phyloP scores from a whole-genome alignment of 1,140 invertebrate genomes.

The Drosophila obscura region DNA sequence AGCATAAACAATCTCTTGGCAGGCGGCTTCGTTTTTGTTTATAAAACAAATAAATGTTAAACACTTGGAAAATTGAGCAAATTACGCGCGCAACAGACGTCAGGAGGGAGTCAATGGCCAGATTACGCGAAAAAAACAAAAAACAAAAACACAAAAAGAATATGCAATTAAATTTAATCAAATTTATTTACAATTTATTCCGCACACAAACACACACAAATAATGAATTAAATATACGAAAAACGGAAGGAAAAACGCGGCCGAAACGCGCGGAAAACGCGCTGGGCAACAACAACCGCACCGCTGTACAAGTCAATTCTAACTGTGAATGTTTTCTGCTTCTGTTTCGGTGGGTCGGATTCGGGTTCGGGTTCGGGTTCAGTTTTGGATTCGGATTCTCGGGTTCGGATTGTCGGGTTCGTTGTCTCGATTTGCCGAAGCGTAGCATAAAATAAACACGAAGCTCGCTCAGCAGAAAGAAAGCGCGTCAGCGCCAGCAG shows the following conservation, averaged over 20 bases:
- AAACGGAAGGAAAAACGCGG: slow-evolving; percentile 55
- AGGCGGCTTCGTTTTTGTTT: slow-evolving; percentile 36
- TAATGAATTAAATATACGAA: slow-evolving; percentile 5
- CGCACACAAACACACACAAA: neutral
- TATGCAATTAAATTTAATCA: slow-evolving; percentile 51
- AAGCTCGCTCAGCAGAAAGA: slow-evolving; percentile 56
- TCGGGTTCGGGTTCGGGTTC: slow-evolving; percentile 11
- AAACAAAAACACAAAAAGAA: slow-evolving; percentile 20
- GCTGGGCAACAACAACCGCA: slow-evolving; percentile 54
- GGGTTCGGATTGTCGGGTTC: slow-evolving; percentile 24
- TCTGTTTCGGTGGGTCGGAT: slow-evolving; percentile 58
- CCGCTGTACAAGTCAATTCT: slow-evolving; percentile 71
- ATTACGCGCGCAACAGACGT: slow-evolving; percentile 38
- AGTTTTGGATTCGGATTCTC: neutral
- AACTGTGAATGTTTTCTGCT: slow-evolving; percentile 67
- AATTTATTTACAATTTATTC: slow-evolving; percentile 55
- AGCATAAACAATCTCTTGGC: slow-evolving; percentile 47
- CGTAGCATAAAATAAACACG: slow-evolving; percentile 59
- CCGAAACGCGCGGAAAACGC: slow-evolving; percentile 44
- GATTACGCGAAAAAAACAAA: slow-evolving; percentile 17
- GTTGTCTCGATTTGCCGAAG: slow-evolving; percentile 49
- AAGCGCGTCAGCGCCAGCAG: slow-evolving; percentile 32
- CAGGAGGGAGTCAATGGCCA: slow-evolving; percentile 38
- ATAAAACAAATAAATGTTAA: slow-evolving; percentile 49
- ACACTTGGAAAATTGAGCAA: slow-evolving; percentile 56